Base-by-base conservation (phyloP, 2,113 vertebrate species). In the Etheostoma cragini region DNA sequence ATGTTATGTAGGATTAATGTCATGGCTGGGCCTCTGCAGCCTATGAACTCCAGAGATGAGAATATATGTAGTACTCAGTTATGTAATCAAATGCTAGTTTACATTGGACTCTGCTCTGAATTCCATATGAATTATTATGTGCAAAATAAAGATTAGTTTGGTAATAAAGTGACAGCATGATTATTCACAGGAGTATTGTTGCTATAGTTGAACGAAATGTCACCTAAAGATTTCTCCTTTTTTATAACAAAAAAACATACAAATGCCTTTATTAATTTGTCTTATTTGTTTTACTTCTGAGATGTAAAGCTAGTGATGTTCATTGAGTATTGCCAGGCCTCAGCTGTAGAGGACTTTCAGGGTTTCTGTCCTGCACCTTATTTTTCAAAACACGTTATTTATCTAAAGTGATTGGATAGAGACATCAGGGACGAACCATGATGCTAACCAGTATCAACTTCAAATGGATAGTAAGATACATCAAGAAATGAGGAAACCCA, bases 81-180 rank as follows among this genome's bases (percentile, higher is more conserved):
- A 75, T 79, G 49, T 81, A 82, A 78, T 38, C 57, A 52, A 62
- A 68, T 54, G 42, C 5, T 60, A 7, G 53, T 66, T 35, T 61
- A 60, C 66, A 16, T 70, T 79, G 30, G 58, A 49, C 35, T 72
- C 33, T 79, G 72, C 60, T 60, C 52, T 80, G 63, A 72, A 81
- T 62, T 64, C 60, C 45, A 22, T 30, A 30, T 30, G 30, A 30
- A 30, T 30, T 30, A 30, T 30, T 30, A 30, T 38, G 22, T 80
- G 35, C 26, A 45, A 72, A 85, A 87, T 84, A 85, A 89, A 83
- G n/a, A 74, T 81, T 76, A 76, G 76, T 71, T 84, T 74, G 66
- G 5, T 50, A 57, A 66, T 35, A 50, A 78, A 22, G 64, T 14
- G 24, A 26, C 12, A 24, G 2, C 0, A 54, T 78, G 17, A 13